Evolutionary conservation across 2,797 vertebrate species (phyloP), one percentile per base, ranked within the genome.

Genomic region (Netta rufina): DNA sequence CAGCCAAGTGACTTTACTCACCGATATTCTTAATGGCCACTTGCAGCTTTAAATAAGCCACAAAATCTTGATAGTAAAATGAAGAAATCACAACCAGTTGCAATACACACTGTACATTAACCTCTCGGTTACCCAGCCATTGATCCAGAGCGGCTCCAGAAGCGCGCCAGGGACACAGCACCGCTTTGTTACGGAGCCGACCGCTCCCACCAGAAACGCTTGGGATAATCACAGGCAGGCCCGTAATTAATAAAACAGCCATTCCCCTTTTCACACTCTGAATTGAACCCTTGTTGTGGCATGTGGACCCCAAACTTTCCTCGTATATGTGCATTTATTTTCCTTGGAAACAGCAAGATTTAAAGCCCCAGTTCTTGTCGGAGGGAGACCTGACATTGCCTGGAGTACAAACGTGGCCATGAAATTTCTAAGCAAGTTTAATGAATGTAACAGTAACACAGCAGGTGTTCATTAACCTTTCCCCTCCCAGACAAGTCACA

Each of bases 311-410:
- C 80, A 28, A 39, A 6, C 62, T 51, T 22, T 2, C 20, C 36
- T 13, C 6, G 1, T 2, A 2, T 8, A 28, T 1, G 0, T 4
- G 49, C 66, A 20, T 17, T 70, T 2, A 1, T 64, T 75, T 15
- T 21, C 47, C 32, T 22, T 6, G 6, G 47, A 16, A 38, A 24
- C 17, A 17, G 22, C 28, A 38, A 1, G 4, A 27, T 13, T 14
- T 8, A 8, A 9, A 1, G 14, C 6, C 6, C 47, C 60, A 3
- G 36, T n/a, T 53, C 60, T 64, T 39, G 12, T n/a, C 17, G 3
- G 22, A 3, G 61, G 79, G 41, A 36, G 33, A 73, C n/a, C 58
- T 24, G 2, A 3, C 69, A 1, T 2, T 2, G 56, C 62, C 74
- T 3, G 8, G 4, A 24, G n/a, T 3, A 39, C 28, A 9, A n/a